These are phyloP conservation scores for Leptestheria dahalacensis DNA, from an alignment of 1,140 invertebrate species.

Conservation along the genomic window DNA sequence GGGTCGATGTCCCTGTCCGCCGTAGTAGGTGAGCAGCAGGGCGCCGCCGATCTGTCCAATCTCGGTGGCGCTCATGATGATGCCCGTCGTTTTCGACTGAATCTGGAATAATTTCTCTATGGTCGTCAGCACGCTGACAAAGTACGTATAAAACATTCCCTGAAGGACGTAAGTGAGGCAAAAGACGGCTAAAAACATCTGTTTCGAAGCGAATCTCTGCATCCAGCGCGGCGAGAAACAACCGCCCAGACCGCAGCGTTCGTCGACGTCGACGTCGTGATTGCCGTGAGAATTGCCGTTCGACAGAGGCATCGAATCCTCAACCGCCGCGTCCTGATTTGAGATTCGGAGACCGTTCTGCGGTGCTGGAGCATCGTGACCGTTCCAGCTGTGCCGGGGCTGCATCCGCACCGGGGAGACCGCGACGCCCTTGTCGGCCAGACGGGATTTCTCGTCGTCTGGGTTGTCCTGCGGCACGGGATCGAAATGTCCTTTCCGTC, in stretches of 20 bases:
- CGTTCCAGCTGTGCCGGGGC: not conserved
- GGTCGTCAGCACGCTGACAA: constrained; percentile 90
- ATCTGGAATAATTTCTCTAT: constrained; percentile 93
- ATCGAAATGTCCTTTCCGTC: not conserved
- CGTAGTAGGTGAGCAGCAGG: constrained; percentile 79
- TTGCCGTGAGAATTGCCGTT: not conserved
- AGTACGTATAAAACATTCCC: constrained; percentile 89
- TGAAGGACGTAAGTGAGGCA: constrained; percentile 32
- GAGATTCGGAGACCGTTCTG: not conserved
- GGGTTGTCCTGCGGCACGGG: not conserved
- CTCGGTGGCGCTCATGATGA: constrained; percentile 84
- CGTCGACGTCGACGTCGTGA: constrained; percentile 31
- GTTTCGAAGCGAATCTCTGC: constrained; percentile 66
- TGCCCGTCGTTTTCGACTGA: constrained; percentile 83
- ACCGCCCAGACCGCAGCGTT: constrained; percentile 50
- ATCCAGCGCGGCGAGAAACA: constrained; percentile 48
- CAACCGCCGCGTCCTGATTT: not conserved
- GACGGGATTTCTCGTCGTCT: too few species aligned
- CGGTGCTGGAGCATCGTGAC: not conserved
- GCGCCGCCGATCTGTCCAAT: constrained; percentile 75
- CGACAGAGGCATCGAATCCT: too few species aligned
- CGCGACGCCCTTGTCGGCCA: too few species aligned
- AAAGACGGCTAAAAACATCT: constrained; percentile 73
- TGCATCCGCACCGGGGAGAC: too few species aligned
- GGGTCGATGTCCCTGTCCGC: constrained; percentile 83